Conservation (phyloP, 2,113 vertebrate species). For the Montifringilla adamsi region DNA sequence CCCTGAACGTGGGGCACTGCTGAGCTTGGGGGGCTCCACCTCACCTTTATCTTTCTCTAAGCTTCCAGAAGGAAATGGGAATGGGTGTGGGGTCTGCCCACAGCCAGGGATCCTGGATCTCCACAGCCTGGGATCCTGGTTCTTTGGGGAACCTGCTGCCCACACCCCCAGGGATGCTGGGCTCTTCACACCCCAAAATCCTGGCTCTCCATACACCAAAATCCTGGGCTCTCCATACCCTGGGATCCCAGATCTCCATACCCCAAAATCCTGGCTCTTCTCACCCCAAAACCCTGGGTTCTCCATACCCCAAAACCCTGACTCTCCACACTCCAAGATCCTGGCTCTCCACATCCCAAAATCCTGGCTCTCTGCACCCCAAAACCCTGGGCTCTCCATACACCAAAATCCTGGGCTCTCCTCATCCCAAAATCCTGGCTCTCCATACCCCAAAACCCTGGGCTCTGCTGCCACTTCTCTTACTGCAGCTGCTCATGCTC, state of each 20-base stretch:
- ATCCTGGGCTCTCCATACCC: background rate
- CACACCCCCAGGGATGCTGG: background rate
- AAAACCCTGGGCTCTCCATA: background rate
- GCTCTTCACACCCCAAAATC: background rate
- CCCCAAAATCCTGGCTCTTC: too few relatives aligned
- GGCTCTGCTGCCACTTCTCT: background rate
- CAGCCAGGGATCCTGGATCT: background rate
- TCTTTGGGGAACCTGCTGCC: background rate
- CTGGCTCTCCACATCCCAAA: fast-evolving
- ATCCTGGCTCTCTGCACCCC: background rate
- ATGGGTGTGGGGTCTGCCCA: background rate
- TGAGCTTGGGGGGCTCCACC: background rate
- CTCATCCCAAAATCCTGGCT: background rate
- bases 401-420: background rate
- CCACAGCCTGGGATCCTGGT: background rate
- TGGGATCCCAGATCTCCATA: background rate
- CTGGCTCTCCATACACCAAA: background rate
- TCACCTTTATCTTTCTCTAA: background rate
- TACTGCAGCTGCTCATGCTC: background rate
- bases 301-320: too few relatives aligned
- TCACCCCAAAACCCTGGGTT: background rate
- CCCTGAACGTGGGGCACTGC: background rate
- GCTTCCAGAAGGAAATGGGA: background rate
- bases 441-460: background rate
- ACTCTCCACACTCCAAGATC: background rate